Percentiles rank a stretch among this genome's conserved stretches.
Evolutionary conservation across 1,140 invertebrate species (phyloP).

Genomic region (Penaeus indicus): DNA sequence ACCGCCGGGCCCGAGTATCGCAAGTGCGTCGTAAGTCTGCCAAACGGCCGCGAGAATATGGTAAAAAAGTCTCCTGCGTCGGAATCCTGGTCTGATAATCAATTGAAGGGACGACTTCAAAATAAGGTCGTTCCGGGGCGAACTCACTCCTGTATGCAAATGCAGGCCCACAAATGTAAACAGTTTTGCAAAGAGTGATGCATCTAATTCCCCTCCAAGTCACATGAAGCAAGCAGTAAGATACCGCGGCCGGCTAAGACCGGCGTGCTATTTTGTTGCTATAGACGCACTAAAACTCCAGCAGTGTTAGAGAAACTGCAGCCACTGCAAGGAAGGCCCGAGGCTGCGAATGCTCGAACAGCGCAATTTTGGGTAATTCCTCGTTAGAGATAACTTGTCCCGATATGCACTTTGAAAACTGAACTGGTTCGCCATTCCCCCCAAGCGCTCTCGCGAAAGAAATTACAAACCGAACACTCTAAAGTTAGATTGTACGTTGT

Average conservation of each 20-base stretch:
- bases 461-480: neutral
- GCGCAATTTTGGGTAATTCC: conserved; percentile 64
- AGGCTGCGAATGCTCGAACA: conserved; percentile 58
- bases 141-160: conserved; percentile 48
- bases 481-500: too few species aligned
- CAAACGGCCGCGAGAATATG: conserved; percentile 35
- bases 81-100: conserved; percentile 48
- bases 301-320: conserved; percentile 39
- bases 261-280: conserved; percentile 38
- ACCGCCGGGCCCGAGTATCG: neutral
- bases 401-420: conserved; percentile 60
- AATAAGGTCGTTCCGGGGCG: conserved; percentile 45
- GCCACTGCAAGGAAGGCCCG: conserved; percentile 12
- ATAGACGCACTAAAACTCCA: conserved; percentile 52
- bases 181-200: conserved; percentile 57
- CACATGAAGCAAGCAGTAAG: conserved; percentile 53
- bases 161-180: conserved; percentile 25
- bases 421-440: conserved; percentile 18
- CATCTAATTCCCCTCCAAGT: conserved; percentile 51
- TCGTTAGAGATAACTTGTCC: conserved; percentile 64
- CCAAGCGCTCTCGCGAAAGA: conserved; percentile 19
- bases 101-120: conserved; percentile 42
- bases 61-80: neutral
- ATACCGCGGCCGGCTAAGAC: conserved; percentile 49
- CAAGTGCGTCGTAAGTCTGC: neutral